Base-by-base conservation (phyloP, 2,888 invertebrate species). In the Myathropa florea region DNA sequence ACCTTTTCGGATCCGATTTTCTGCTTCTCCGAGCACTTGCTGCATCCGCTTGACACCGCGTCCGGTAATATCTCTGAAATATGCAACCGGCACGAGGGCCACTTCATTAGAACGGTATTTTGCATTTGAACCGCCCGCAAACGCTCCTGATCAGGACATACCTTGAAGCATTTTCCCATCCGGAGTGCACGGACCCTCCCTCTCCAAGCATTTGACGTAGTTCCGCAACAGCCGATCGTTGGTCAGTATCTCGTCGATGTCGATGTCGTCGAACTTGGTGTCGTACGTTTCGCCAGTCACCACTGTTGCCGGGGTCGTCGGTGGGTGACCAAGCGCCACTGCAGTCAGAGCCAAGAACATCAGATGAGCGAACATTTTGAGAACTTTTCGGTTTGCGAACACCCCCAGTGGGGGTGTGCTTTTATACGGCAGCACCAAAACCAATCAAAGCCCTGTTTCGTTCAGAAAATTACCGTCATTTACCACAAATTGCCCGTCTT, bases 151-250 rank as follows among this genome's bases (percentile, higher is more conserved):
- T 18, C 0, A 4, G 46, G 18, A 7, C 46, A 1, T 91, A 96
- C 96, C 94, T 93, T 95, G 96, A 1, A 96, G 92, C 92, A 95
- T 95, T 89, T 94, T 94, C 83, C 94, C 96, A 89, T 96, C 96
- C 12, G 95, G 93, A 2, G 94, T 95, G 91, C 96, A 96, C 59
- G 94, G 94, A 12, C 95, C 95, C 79, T 92, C 93, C 0, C 94
- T 94, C 89, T 96, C 91, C 53, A 96, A 89, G 89, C 96, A 96
- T 83, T 95, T 94, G 60, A 95, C 92, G 90, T 96, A 96, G 59
- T 94, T 95, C 36, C 93, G 92, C 3, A 96, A 91, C n/a, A 96
- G 78, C 4, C 96, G 93, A 36, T 95, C 94, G 91, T 95, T 96
- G 4, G 89, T 91, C 24, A 96, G 91, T 88, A 96, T 95, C 89